Evolutionary conservation across 64 coral and sea anemone genomes (phyloP).

Genomic region (Dendrophyllia cribrosa): DNA sequence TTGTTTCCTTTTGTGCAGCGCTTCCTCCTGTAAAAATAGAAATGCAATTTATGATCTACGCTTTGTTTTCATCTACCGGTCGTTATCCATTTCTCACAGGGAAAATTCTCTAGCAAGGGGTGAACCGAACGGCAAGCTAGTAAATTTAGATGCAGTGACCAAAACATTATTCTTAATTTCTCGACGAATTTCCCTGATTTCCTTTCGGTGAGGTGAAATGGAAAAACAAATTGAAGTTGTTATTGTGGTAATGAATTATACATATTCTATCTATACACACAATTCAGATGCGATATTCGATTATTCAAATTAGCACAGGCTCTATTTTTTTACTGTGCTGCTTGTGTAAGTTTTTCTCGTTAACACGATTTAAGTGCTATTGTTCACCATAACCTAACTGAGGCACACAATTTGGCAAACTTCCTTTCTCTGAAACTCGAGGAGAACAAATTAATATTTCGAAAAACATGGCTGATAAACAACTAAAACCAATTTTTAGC

Average conservation of each 20-base stretch:
- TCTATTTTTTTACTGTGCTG: constrained; percentile 22
- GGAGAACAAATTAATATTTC: background rate
- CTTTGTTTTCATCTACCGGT: background rate
- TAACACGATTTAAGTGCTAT: background rate
- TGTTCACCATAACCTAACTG: background rate
- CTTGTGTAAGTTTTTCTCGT: constrained; percentile 9
- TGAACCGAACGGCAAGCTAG: constrained; percentile 7
- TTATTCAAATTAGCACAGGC: constrained; percentile 61
- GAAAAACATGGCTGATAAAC: background rate
- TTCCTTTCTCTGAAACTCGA: background rate
- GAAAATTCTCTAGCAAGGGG: constrained; percentile 1
- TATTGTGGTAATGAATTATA: constrained; percentile 71
- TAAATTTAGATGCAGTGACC: background rate
- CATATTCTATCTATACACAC: constrained; percentile 60
- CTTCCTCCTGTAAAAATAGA: constrained; percentile 27
- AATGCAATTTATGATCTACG: background rate
- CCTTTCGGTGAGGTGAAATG: constrained; percentile 33
- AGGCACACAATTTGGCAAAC: background rate
- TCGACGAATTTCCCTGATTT: constrained; percentile 26
- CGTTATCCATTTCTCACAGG: constrained; percentile 16
- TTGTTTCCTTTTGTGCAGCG: background rate
- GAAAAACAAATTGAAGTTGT: constrained; percentile 68
- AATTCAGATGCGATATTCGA: constrained; percentile 62
- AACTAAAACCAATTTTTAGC: background rate
- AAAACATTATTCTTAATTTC: constrained; percentile 56